These are phyloP conservation scores for Zeus faber DNA, from an alignment of 2,113 vertebrate genomes.

Conservation along the genomic window DNA sequence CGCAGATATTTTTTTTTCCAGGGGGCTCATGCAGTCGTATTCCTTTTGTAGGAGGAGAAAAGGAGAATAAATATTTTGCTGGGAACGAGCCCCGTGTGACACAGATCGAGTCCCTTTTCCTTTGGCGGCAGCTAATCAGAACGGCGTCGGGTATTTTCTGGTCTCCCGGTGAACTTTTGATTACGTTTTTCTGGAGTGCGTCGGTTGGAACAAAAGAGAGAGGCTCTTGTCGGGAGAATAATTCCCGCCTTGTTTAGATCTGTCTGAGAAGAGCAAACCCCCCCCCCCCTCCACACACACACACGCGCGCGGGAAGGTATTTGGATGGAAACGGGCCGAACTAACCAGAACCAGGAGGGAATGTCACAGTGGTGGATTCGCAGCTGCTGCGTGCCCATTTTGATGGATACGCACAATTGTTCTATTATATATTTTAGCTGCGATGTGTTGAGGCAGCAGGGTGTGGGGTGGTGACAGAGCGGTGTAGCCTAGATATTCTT, in stretches of 20 bases:
- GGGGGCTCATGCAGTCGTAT: too few species aligned
- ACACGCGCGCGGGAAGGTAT: conserved; percentile 46
- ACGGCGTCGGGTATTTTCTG: conserved; percentile 41
- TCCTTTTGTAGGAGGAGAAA: conserved; percentile 42
- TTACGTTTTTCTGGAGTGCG: conserved; percentile 51
- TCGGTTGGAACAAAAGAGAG: conserved; percentile 52
- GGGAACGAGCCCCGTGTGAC: conserved; percentile 33
- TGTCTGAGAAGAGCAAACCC: conserved; percentile 46
- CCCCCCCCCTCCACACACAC: too few species aligned
- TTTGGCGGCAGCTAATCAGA: conserved; percentile 27
- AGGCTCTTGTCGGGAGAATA: conserved; percentile 53
- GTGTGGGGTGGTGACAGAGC: too few species aligned
- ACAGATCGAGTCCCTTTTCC: conserved; percentile 39
- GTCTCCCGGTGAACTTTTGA: conserved; percentile 55
- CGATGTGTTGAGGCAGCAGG: too few species aligned
- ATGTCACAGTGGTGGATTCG: conserved; percentile 29
- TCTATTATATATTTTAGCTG: too few species aligned
- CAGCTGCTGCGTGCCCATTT: conserved; percentile 8
- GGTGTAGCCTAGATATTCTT: neutral
- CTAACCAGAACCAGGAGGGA: conserved; percentile 29
- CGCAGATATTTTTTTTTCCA: too few species aligned
- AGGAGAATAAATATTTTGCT: conserved; percentile 42
- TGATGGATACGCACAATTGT: conserved; percentile 8
- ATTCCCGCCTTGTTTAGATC: conserved; percentile 58
- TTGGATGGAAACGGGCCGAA: conserved; percentile 43